Base-by-base conservation (phyloP, 2,888 invertebrate genomes). In the Pseudococcus jackbeardsleyi region DNA sequence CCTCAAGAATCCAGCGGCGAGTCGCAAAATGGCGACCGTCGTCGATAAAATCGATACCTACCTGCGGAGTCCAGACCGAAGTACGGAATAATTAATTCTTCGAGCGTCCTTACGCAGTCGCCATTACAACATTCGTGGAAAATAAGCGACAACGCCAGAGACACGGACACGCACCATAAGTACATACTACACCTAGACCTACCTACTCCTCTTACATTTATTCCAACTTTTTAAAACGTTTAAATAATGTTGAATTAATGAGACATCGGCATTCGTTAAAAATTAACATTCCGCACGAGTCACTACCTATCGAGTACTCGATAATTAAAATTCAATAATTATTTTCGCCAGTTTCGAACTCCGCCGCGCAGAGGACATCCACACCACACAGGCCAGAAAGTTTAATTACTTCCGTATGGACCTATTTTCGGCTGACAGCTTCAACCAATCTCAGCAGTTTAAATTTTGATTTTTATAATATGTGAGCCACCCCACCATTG, bases 241-340 rank as follows among this genome's bases (percentile, higher is more conserved):
- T 72, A 72, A 72, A 39, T 79, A 72, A 72, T 79, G 79, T 79
- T 79, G 79, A 79, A 79, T 79, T 79, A 79, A 79, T 79, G 79
- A 79, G 79, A 79, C 42, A 79, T 79, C 19, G 42, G 42, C 79
- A 79, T 42, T 42, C n/a, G 42, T 79, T 42, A n/a, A 46, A 79
- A 79, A 79, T 79, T 79, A 79, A 79, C 42, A 79, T 79, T 79
- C 79, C 79, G 42, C 79, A 79, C 79, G 79, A 79, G 79, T 42
- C 79, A 79, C 79, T 42, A 64, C 17, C 39, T 42, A n/a, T 72
- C 68, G 68, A 72, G 68, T 79, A 79, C 79, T 26, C 79, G 79
- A 79, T 79, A 79, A 79, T 79, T 79, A 79, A 79, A 79, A 79
- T 79, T 79, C 79, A 79, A 79, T 79, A 79, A 42, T 39, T 26